phyloP scores from a whole-genome alignment of 2,113 vertebrate species.

The Xiphorhynchus elegans region DNA sequence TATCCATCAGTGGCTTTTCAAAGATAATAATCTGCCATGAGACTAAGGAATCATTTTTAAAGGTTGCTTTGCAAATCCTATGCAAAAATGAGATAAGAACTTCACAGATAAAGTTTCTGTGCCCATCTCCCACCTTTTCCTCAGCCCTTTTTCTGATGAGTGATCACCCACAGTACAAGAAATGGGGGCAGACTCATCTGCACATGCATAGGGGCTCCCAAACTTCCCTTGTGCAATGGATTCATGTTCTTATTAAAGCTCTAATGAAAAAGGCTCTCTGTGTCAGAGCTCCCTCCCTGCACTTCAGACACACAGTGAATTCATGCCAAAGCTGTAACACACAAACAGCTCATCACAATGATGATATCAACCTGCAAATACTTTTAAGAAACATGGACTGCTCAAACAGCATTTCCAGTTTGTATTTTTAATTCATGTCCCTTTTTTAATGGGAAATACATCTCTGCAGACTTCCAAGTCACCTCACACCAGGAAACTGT shows the following conservation, averaged over 20 bases:
- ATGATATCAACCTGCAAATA: neutral
- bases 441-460: neutral
- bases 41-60: neutral
- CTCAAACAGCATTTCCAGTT: neutral
- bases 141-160: rapidly evolving
- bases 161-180: neutral
- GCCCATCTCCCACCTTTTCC: neutral
- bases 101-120: neutral
- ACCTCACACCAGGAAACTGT: neutral
- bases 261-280: neutral
- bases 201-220: neutral
- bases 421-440: neutral
- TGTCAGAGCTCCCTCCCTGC: neutral
- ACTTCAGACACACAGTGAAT: neutral
- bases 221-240: neutral
- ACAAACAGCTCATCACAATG: neutral
- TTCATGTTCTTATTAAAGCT: rapidly evolving
- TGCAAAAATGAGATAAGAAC: neutral
- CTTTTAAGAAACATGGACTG: neutral
- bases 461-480: neutral
- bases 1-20: neutral
- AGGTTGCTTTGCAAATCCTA: neutral
- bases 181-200: neutral
- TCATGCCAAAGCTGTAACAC: neutral
- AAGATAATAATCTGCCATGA: neutral